Evolutionary conservation across 1,140 invertebrate genomes (phyloP).

Genomic region (Hypsibius dujardini): DNA sequence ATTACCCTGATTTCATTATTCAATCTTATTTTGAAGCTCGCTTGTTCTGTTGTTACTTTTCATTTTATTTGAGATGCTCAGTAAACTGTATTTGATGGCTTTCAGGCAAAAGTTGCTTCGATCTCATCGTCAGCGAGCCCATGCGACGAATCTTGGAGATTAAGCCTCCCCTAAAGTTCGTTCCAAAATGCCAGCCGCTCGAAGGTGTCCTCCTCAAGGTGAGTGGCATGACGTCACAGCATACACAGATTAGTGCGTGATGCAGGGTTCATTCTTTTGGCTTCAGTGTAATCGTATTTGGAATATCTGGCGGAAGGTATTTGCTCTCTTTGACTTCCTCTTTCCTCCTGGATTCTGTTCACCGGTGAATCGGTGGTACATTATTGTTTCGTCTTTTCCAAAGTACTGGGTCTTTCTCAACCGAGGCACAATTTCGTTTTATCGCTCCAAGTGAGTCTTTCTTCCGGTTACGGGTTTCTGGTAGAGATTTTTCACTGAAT

Average conservation of each 20-base stretch:
- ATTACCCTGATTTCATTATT: constrained; percentile 15
- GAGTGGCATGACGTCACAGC: background rate
- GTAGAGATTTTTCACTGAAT: constrained; percentile 14
- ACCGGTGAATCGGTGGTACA: no score
- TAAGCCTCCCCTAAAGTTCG: constrained; percentile 40
- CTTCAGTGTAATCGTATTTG: constrained; percentile 35
- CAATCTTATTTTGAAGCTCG: constrained; percentile 17
- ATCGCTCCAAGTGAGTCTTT: constrained; percentile 12
- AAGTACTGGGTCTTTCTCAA: constrained; percentile 45
- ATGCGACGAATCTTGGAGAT: constrained; percentile 50
- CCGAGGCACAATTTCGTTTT: constrained; percentile 36
- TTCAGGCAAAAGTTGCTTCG: constrained; percentile 43
- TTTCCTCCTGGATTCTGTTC: no score
- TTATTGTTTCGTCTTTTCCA: no score
- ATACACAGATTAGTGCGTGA: constrained; percentile 1
- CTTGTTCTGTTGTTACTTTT: background rate
- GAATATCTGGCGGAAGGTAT: constrained; percentile 39
- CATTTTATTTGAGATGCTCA: background rate
- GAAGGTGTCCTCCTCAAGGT: constrained; percentile 46
- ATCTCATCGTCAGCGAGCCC: constrained; percentile 42
- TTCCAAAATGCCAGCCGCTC: constrained; percentile 42
- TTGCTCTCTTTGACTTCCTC: no score
- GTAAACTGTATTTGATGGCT: constrained; percentile 15
- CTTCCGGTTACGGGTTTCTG: constrained; percentile 1
- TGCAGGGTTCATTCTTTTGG: constrained; percentile 24